Base-by-base conservation (phyloP, 2,797 vertebrate species). In the Sebastolobus altivelis region DNA sequence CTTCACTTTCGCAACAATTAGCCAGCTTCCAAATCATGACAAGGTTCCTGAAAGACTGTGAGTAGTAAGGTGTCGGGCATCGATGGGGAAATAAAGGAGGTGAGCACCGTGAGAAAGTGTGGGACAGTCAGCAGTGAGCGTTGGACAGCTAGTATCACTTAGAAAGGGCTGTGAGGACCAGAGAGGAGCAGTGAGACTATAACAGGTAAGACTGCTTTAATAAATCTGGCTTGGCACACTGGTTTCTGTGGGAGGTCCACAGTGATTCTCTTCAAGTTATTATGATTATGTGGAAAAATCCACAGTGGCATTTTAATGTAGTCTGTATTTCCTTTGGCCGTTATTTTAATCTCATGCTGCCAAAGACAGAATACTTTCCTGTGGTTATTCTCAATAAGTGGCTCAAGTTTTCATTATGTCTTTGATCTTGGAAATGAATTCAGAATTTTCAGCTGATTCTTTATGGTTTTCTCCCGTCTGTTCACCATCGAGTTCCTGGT, bases 351-450 rank as follows among this genome's bases (percentile, higher is more conserved):
- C 82, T 65, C n/a, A 29, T 77, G 37, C 84, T 92, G 94, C 92
- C 93, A 95, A 89, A 92, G 92, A 89, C 79, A 85, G 67, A 92
- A 92, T 92, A 92, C 85, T 94, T 95, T 94, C 90, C 91, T 91
- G 88, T 83, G 91, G 90, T 91, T 86, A 68, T 93, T 92, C 69
- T 82, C 74, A 90, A 85, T 87, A 71, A 76, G 62, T 85, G 86
- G 87, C 91, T 92, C 89, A 88, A 77, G 77, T 90, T 93, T 89
- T 90, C 66, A 74, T 82, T 79, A 66, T 59, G 56, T 74, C 88
- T 92, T 93, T 92, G 84, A 92, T 91, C 79, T 80, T 68, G 68
- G 77, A 86, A 87, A 83, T 87, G 6, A 83, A 92, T 85, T 92
- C 63, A 54, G 60, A 86, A 73, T 72, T 84, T 87, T 88, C 56